phyloP scores from a whole-genome alignment of 2,888 invertebrate genomes.

The Tachystola acroxantha region DNA sequence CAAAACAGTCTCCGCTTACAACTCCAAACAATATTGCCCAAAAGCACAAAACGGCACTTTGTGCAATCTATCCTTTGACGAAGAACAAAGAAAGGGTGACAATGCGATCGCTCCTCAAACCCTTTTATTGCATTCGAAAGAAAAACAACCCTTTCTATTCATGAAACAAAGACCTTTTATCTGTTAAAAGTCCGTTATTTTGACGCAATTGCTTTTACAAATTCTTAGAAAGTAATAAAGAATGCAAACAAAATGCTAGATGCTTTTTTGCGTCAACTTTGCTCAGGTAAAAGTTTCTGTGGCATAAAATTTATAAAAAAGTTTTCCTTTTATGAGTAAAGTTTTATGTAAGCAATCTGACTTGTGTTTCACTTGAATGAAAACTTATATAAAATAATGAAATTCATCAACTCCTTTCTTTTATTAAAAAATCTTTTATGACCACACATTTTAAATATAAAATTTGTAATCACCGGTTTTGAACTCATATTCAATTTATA shows the following conservation, averaged over 20 bases:
- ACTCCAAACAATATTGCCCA: slow-evolving; percentile 39
- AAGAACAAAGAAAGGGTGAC: slow-evolving; percentile 63
- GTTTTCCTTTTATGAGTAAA: not conserved
- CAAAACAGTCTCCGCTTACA: slow-evolving; percentile 19
- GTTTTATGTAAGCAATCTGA: no score
- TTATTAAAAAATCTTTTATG: no score
- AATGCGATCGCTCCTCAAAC: slow-evolving; percentile 55
- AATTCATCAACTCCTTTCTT: no score
- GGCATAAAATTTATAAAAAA: slow-evolving; percentile 3
- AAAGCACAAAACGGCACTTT: slow-evolving; percentile 44
- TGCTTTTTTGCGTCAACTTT: slow-evolving; percentile 12
- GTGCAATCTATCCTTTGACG: slow-evolving; percentile 45
- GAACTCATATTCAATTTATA: no score
- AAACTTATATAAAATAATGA: no score
- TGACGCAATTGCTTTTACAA: slow-evolving; percentile 49
- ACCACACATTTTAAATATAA: no score
- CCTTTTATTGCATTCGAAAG: slow-evolving; percentile 59
- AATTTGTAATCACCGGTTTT: no score
- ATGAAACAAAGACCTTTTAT: slow-evolving; percentile 52
- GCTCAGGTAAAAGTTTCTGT: slow-evolving; percentile 20
- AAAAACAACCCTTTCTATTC: slow-evolving; percentile 70
- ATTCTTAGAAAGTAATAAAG: slow-evolving; percentile 43
- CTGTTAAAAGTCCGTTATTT: slow-evolving; percentile 51
- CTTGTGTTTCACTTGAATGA: no score
- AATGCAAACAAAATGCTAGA: slow-evolving; percentile 12